These are phyloP conservation scores for Anarrhichthys ocellatus DNA, from an alignment of 2,113 vertebrate genomes.

Conservation along the genomic window DNA sequence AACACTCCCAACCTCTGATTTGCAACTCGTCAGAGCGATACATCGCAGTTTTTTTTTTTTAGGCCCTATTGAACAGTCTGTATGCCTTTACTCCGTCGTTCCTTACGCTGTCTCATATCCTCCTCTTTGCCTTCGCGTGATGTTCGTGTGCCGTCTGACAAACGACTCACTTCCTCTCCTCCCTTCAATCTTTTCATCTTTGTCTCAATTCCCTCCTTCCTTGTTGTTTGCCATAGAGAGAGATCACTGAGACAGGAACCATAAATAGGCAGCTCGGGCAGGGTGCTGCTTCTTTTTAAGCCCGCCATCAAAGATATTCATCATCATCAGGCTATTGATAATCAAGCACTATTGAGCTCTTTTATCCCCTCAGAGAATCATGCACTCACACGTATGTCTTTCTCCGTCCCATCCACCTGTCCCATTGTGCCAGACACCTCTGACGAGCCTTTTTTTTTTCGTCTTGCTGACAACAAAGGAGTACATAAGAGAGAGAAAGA, in stretches of 20 bases:
- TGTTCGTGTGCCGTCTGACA: slow-evolving; percentile 55
- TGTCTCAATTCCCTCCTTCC: slow-evolving; percentile 69
- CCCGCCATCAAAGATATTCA: slow-evolving; percentile 77
- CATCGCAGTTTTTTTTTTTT: slow-evolving; percentile 13
- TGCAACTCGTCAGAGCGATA: slow-evolving; percentile 33
- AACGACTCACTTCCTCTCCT: slow-evolving; percentile 72
- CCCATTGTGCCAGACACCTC: slow-evolving; percentile 67
- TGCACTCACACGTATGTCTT: slow-evolving; percentile 57
- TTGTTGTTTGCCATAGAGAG: slow-evolving; percentile 64
- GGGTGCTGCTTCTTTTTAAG: slow-evolving; percentile 68
- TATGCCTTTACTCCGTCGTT: slow-evolving; percentile 46
- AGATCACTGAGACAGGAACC: slow-evolving; percentile 69
- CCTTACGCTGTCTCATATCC: slow-evolving; percentile 60
- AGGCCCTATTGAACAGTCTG: slow-evolving; percentile 56
- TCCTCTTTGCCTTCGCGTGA: slow-evolving; percentile 51
- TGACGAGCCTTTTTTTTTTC: slow-evolving; percentile 55
- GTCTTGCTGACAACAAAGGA: slow-evolving; percentile 52
- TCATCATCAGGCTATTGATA: slow-evolving; percentile 76
- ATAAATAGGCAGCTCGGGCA: slow-evolving; percentile 67
- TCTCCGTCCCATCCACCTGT: slow-evolving; percentile 74
- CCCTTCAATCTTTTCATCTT: slow-evolving; percentile 75
- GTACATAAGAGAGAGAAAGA: slow-evolving; percentile 30
- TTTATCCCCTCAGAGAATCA: slow-evolving; percentile 72
- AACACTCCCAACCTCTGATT: slow-evolving; percentile 46
- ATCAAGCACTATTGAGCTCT: slow-evolving; percentile 80